These are phyloP conservation scores for Syrmaticus mikado DNA, from an alignment of 2,113 vertebrate species.

Conservation along the genomic window DNA sequence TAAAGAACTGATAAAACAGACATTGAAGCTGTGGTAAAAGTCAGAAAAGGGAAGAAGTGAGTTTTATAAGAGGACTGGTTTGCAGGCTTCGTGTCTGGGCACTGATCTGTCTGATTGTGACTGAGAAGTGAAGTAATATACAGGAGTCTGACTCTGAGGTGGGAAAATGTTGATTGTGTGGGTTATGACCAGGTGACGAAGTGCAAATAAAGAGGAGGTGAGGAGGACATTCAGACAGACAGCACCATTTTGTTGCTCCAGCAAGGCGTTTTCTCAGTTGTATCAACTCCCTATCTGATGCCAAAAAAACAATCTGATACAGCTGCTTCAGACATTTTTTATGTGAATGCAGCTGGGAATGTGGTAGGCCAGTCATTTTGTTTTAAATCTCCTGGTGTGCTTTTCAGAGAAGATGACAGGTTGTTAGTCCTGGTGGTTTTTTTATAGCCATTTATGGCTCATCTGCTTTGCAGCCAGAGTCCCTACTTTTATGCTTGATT, in stretches of 20 bases:
- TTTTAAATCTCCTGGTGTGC: not conserved
- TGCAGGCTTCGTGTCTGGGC: not conserved
- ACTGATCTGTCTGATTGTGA: not conserved
- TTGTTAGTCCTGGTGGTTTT: not conserved
- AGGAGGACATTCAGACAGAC: not conserved
- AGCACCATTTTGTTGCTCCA: not conserved
- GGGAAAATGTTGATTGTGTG: not conserved
- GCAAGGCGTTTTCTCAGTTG: not conserved
- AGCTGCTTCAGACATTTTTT: not conserved
- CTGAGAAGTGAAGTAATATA: accelerated
- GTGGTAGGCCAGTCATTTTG: not conserved
- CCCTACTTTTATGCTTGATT: not conserved
- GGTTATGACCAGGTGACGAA: not conserved
- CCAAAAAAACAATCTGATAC: not conserved
- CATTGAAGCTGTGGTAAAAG: not conserved
- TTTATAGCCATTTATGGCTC: constrained; percentile 33
- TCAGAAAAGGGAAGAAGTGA: not conserved
- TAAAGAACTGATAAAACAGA: not conserved
- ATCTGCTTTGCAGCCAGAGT: constrained; percentile 10
- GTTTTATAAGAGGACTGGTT: not conserved
- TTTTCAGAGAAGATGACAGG: not conserved
- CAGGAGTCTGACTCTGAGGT: not conserved
- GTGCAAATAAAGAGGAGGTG: not conserved
- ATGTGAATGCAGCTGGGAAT: not conserved
- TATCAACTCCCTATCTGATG: not conserved